A percentile compares a stretch with the other conserved stretches of the same genome.
Conservation (phyloP, 1,140 invertebrate species). For the Dendroctonus valens region DNA sequence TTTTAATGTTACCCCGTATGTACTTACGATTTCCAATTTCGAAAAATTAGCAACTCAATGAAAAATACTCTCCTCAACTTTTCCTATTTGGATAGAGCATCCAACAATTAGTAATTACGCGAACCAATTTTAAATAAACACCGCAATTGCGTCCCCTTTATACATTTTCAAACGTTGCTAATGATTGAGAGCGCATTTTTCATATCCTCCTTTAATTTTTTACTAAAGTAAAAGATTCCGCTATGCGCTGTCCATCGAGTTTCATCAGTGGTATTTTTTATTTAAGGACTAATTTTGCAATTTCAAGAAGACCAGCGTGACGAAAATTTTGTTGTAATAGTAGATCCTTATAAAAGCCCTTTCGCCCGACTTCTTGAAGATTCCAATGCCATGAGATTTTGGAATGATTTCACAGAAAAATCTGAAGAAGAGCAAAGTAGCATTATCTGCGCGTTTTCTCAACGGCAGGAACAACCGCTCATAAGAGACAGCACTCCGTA, state of each 20-base stretch:
- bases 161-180: no score
- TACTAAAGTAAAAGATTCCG: no score
- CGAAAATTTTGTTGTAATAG: slow-evolving; percentile 27
- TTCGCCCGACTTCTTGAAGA: slow-evolving; percentile 41
- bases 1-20: neutral
- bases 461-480: slow-evolving; percentile 18
- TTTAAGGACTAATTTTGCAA: slow-evolving; percentile 40
- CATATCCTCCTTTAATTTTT: no score
- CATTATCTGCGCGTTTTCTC: slow-evolving; percentile 36
- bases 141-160: no score
- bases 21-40: neutral
- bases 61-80: no score
- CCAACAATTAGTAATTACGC: no score
- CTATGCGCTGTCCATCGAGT: neutral
- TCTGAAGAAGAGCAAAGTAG: slow-evolving; percentile 41
- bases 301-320: slow-evolving; percentile 40
- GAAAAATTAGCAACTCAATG: no score
- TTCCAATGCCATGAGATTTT: slow-evolving; percentile 38
- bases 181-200: no score
- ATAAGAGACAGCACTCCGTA: slow-evolving; percentile 2
- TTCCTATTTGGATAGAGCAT: no score
- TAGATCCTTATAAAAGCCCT: slow-evolving; percentile 41
- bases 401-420: slow-evolving; percentile 42
- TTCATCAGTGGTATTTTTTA: neutral
- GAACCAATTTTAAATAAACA: no score